Evolutionary conservation across 2,113 vertebrate species (phyloP), one percentile per base, ranked within the genome.

Genomic region (Tretioscincus oriximinensis): DNA sequence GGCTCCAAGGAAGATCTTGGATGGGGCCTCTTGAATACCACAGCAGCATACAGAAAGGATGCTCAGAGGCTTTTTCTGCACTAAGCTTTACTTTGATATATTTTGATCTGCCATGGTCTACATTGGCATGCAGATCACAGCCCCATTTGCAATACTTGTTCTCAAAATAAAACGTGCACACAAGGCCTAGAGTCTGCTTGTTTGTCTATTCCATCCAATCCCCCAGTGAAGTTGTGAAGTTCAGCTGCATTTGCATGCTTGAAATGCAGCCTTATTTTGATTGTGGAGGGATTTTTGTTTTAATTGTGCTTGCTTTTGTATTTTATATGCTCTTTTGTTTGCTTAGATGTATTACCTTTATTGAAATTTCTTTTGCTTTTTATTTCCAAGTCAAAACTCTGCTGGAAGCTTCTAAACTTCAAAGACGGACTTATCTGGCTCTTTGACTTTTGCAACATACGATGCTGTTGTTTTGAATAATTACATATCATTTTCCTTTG

Each of bases 381-480:
- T 65, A 41, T 80, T 47, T 61, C 41, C 14, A 47, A 14, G 8
- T 72, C 80, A 83, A 68, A 61, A 60, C 45, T 60, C 66, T 87
- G 49, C 63, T 72, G 11, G 63, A 41, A 64, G 16, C 76, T 80
- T 80, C 81, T 83, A 77, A 49, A 63, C 64, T 76, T 85, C 18
- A 21, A 63, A 78, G 31, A 63, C 4, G n/a, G 76, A 83, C 41
- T 28, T 66, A 4, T 78, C 80, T 21, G 78, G 69, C 20, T 78
- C n/a, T 82, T 64, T 14, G 22, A 77, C 68, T 84, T 47, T 45
- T 75, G 51, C 28, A 29, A 1, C 0, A 1, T 73, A 18, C 72
- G 11, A n/a, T 18, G 31, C 31, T 61, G 4, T 82, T 73, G 22
- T 70, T 70, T 5, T 88, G 81, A 90, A 65, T 64, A 84, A 68